Evolutionary conservation across 2,888 invertebrate species (phyloP), one percentile per base, ranked within the genome.

Genomic region (Calameuta pallipes): DNA sequence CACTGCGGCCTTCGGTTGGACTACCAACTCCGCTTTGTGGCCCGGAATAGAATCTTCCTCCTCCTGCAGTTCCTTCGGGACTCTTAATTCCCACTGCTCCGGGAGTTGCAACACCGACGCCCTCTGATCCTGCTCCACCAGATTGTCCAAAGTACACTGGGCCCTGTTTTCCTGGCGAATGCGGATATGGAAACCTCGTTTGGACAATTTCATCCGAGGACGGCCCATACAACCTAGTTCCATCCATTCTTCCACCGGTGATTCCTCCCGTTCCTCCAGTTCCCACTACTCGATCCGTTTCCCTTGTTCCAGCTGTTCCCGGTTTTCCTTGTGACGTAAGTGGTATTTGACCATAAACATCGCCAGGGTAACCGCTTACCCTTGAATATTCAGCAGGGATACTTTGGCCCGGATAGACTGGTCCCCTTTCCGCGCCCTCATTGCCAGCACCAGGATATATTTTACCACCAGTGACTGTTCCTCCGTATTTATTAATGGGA

Each of bases 21-120:
- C 70, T 75, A 75, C 78, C 80, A 35, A 23, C 23, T 79, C 80
- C 81, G 11, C 76, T 77, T n/a, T 80, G 81, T 23, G 82, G 77
- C 1, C 79, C 82, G 35, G 77, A 69, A 36, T 77, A 73, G 15
- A 76, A 70, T 78, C 74, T 75, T 36, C 79, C 75, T 30, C 74
- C 75, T 41, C 77, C 77, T 79, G 80, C 80, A 56, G 74, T 79
- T 13, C 23, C 73, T 15, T 33, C 68, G 3, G 74, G 78, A 74
- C 30, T 68, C 31, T 73, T 37, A 31, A 36, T 31, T 33, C 75
- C 56, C 56, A 56, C 69, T 36, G 76, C 4, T 69, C 77, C 78
- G 15, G 80, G 77, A 75, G 78, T 75, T 4, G 56, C 23, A 56
- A 9, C 56, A 9, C 56, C 56, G 56, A 1, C 23, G 56, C 56